Conservation (phyloP, 2,113 vertebrate genomes). For the Spea bombifrons region DNA sequence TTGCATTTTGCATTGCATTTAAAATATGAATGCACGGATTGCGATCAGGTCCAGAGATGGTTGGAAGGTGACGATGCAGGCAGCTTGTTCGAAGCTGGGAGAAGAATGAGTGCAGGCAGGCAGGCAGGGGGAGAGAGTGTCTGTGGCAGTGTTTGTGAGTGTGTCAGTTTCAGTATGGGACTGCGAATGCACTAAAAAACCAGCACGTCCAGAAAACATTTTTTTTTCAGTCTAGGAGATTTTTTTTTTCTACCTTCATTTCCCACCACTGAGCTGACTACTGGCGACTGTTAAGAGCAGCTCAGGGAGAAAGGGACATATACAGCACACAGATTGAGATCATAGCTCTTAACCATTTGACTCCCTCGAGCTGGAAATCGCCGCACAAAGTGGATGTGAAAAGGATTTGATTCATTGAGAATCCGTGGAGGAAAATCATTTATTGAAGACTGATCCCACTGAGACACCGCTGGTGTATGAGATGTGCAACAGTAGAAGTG, state of each 20-base stretch:
- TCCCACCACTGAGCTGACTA: constrained; percentile 51
- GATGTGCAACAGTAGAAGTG: constrained; percentile 7
- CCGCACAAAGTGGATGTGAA: constrained; percentile 35
- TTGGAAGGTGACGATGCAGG: constrained; percentile 17
- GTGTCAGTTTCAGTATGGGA: constrained; percentile 36
- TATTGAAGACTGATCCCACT: constrained; percentile 16
- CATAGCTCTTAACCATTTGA: constrained; percentile 39
- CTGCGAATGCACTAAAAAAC: constrained; percentile 43
- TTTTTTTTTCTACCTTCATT: constrained; percentile 37
- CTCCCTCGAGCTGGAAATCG: constrained; percentile 24
- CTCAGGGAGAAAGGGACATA: constrained; percentile 35
- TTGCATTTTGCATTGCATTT: constrained; percentile 51
- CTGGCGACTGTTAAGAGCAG: constrained; percentile 45
- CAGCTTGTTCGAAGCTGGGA: constrained; percentile 20
- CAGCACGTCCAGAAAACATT: constrained; percentile 49
- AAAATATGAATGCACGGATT: constrained; percentile 58
- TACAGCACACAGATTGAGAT: constrained; percentile 35
- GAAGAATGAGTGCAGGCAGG: background rate
- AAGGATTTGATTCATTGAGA: constrained; percentile 22
- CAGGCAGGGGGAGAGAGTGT: background rate
- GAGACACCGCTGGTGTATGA: background rate
- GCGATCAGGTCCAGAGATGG: constrained; percentile 51
- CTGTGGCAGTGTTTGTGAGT: constrained; percentile 41
- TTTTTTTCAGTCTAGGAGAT: constrained; percentile 47
- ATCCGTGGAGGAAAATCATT: constrained; percentile 16